Conservation (phyloP, 23 tunicate genomes). For the Styela plicata region DNA sequence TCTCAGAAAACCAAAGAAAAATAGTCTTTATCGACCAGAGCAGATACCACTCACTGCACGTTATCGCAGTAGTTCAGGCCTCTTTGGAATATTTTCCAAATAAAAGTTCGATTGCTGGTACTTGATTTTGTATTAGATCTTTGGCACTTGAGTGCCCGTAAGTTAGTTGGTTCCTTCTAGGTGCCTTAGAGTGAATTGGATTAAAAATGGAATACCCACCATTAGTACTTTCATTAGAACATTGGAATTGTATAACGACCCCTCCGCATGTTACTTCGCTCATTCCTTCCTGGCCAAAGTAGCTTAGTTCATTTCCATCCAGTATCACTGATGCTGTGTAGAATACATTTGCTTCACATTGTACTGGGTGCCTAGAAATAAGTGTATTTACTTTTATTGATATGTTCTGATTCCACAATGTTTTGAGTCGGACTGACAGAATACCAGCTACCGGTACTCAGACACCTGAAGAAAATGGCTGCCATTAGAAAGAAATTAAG, state of each 20-base stretch:
- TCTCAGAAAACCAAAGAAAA: too few relatives aligned
- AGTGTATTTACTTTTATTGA: too few relatives aligned
- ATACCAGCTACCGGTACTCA: too few relatives aligned
- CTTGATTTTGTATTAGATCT: background rate
- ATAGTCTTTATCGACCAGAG: background rate
- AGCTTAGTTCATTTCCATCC: conserved; percentile 88
- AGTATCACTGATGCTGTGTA: conserved; percentile 83
- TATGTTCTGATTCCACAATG: too few relatives aligned
- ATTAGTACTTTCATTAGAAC: conserved; percentile 88
- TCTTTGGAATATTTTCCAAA: background rate
- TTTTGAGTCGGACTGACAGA: too few relatives aligned
- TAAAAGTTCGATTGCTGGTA: background rate
- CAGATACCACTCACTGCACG: too few relatives aligned
- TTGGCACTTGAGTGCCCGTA: too few relatives aligned
- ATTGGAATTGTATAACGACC: conserved; percentile 78
- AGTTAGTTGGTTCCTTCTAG: background rate
- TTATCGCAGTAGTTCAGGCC: too few relatives aligned
- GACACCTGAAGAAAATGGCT: too few relatives aligned
- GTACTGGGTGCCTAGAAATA: conserved; percentile 53
- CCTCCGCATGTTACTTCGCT: conserved; percentile 72
- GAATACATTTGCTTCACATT: conserved; percentile 72
- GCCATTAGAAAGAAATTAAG: too few relatives aligned
- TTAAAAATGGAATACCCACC: conserved; percentile 12
- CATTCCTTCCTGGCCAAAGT: conserved; percentile 91
- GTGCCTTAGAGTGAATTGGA: background rate